Percentiles rank a stretch among this genome's conserved stretches.
Evolutionary conservation across 1,140 invertebrate species (phyloP).

Genomic region (Eriocheir sinensis): DNA sequence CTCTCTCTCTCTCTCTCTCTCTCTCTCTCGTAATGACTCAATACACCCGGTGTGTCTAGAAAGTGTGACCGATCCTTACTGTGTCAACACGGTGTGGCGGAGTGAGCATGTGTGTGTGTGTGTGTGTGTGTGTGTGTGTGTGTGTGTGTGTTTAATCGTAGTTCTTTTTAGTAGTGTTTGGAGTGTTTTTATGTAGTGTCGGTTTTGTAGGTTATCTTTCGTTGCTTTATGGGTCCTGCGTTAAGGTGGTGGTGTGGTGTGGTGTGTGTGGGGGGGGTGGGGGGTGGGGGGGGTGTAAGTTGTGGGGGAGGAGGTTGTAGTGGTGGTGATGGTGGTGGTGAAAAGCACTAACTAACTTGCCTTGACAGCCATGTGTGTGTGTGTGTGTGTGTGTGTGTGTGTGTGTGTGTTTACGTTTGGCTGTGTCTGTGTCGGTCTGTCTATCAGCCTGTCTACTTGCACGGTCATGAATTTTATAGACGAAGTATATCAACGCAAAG

Average conservation of each 20-base stretch:
- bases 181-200: too few species aligned
- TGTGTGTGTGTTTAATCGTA: neutral
- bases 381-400: conserved; percentile 44
- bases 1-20: neutral
- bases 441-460: neutral
- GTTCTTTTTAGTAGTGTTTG: too few species aligned
- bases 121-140: neutral
- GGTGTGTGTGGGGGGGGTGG: neutral
- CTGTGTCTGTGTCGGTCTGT: conserved; percentile 6
- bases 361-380: neutral
- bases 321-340: neutral
- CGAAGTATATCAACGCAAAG: neutral
- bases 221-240: too few species aligned
- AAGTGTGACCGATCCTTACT: neutral
- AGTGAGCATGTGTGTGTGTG: neutral
- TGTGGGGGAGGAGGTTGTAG: neutral
- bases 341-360: neutral
- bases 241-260: too few species aligned
- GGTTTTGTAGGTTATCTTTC: too few species aligned
- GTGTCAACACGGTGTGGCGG: neutral
- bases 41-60: neutral
- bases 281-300: neutral
- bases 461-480: too few species aligned
- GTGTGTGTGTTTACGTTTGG: conserved; percentile 32
- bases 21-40: neutral